A percentile compares a stretch with the other conserved stretches of the same genome.
Evolutionary conservation across 1,140 invertebrate genomes (phyloP).

Genomic region (Drosophila gunungcola): DNA sequence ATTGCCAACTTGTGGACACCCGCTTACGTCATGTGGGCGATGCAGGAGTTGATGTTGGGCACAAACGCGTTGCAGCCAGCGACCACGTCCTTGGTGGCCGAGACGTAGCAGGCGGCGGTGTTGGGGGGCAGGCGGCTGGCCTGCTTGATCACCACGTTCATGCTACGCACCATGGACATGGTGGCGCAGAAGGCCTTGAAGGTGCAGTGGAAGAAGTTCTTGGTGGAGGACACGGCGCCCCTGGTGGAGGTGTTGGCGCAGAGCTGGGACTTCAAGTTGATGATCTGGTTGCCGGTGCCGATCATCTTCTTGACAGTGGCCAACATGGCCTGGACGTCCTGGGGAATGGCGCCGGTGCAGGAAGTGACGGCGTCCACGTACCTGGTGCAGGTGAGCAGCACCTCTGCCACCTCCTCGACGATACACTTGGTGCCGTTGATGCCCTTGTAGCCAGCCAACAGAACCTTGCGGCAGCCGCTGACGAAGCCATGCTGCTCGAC

Average conservation of each 20-base stretch:
- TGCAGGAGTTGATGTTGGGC: slow-evolving; percentile 40
- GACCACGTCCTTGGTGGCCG: slow-evolving; percentile 36
- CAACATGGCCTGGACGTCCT: slow-evolving; percentile 48
- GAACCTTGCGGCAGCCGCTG: neutral
- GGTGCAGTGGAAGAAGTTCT: slow-evolving; percentile 19
- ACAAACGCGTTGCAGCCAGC: slow-evolving; percentile 34
- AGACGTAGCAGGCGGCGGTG: slow-evolving; percentile 40
- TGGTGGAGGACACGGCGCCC: neutral
- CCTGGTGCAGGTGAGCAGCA: slow-evolving; percentile 29
- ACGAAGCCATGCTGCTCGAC: slow-evolving; percentile 37
- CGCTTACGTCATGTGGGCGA: slow-evolving; percentile 15
- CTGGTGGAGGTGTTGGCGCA: slow-evolving; percentile 15
- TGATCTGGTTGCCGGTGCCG: slow-evolving; percentile 28
- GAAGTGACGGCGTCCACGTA: slow-evolving; percentile 39
- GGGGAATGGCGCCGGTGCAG: slow-evolving; percentile 47
- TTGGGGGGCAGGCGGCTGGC: slow-evolving; percentile 30
- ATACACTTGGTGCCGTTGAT: slow-evolving; percentile 60
- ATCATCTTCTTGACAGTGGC: slow-evolving; percentile 38
- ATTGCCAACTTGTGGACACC: neutral
- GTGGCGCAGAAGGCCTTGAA: slow-evolving; percentile 5
- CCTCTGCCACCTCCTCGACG: slow-evolving; percentile 34
- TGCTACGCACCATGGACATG: slow-evolving; percentile 14
- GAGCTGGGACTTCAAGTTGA: slow-evolving; percentile 26
- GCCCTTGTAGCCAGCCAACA: slow-evolving; percentile 32
- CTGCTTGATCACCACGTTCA: slow-evolving; percentile 39